A percentile compares a stretch with the other conserved stretches of the same genome.
Evolutionary conservation across 2,888 invertebrate species (phyloP).

Genomic region (Rhagophthalmus giganteus): DNA sequence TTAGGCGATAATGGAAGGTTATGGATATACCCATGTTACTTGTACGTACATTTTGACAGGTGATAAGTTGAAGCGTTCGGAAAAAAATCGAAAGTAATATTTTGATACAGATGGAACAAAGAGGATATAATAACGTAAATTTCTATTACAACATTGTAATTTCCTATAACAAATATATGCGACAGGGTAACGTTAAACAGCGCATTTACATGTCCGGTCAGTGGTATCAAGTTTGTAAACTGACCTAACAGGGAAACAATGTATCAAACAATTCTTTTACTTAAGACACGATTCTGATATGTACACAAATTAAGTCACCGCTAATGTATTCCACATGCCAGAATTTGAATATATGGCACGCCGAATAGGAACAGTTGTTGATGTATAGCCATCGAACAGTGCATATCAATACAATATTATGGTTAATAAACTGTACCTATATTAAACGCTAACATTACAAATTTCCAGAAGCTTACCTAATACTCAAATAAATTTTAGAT

Average conservation of each 20-base stretch:
- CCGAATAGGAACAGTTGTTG: slow-evolving; percentile 22
- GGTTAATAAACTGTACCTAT: too few relatives aligned
- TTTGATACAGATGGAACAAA: background rate
- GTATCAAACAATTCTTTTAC: slow-evolving; percentile 30
- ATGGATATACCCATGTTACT: background rate
- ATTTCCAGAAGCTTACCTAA: too few relatives aligned
- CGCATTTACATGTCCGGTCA: slow-evolving; percentile 47
- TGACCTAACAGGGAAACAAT: slow-evolving; percentile 30
- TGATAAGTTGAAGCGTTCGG: background rate
- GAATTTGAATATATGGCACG: slow-evolving; percentile 16
- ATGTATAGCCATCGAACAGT: slow-evolving; percentile 8
- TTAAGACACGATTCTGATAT: slow-evolving; percentile 33
- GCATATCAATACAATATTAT: too few relatives aligned
- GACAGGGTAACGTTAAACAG: slow-evolving; percentile 42
- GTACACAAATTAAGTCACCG: slow-evolving; percentile 30
- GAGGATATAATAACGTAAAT: slow-evolving; percentile 22
- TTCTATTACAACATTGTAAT: slow-evolving; percentile 36
- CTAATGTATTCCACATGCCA: slow-evolving; percentile 28
- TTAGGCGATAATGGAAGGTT: too few relatives aligned
- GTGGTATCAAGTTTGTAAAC: slow-evolving; percentile 30
- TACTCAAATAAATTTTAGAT: too few relatives aligned
- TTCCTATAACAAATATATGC: slow-evolving; percentile 49
- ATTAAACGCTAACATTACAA: too few relatives aligned
- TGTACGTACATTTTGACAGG: background rate
- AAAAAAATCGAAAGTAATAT: too few relatives aligned